These are phyloP conservation scores for Salarias fasciatus DNA, from an alignment of 2,797 vertebrate species.

Conservation along the genomic window DNA sequence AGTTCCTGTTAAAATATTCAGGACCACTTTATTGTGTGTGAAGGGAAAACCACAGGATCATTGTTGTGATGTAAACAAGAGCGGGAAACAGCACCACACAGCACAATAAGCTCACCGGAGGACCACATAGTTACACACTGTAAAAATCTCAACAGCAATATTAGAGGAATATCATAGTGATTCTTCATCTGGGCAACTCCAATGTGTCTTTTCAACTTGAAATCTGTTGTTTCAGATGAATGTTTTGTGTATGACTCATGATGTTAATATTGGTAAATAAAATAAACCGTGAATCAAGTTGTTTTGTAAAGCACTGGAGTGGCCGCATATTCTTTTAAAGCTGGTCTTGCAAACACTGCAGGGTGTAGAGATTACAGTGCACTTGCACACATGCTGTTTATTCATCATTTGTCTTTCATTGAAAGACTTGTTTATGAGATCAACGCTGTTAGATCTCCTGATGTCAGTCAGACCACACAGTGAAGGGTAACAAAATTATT, in stretches of 20 bases:
- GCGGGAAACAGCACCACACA: slow-evolving; percentile 4
- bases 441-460: too few relatives aligned
- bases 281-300: slow-evolving; percentile 74
- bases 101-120: slow-evolving; percentile 21
- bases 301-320: slow-evolving; percentile 80
- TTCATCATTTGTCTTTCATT: neutral
- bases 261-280: slow-evolving; percentile 26
- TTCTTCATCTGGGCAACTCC: slow-evolving; percentile 12
- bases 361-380: too few relatives aligned
- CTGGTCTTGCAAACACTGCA: too few relatives aligned
- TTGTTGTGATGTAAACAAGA: slow-evolving; percentile 33
- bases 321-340: slow-evolving; percentile 32
- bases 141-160: slow-evolving; percentile 31
- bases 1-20: slow-evolving; percentile 40
- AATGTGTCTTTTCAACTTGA: slow-evolving; percentile 7
- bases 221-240: slow-evolving; percentile 43
- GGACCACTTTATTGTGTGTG: slow-evolving; percentile 29
- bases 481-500: too few relatives aligned
- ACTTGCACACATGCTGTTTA: too few relatives aligned
- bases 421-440: too few relatives aligned
- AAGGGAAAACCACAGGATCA: neutral
- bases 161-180: slow-evolving; percentile 18
- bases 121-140: slow-evolving; percentile 19
- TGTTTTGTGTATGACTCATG: slow-evolving; percentile 63
- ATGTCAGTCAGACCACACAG: too few relatives aligned